Conservation (phyloP, 2,888 invertebrate species). For the Diarsia rubi region DNA sequence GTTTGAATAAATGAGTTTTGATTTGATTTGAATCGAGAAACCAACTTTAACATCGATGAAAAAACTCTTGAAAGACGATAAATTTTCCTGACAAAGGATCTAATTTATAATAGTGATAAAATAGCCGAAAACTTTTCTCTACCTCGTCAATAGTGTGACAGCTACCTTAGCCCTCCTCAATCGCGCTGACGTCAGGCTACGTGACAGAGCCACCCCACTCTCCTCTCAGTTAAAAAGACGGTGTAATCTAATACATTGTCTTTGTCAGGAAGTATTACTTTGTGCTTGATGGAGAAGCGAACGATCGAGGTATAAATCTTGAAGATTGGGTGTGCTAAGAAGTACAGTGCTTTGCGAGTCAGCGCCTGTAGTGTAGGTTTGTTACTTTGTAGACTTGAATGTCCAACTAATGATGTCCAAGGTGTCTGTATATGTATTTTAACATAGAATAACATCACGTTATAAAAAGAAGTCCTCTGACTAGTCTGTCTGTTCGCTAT, state of each 20-base stretch:
- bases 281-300: neutral
- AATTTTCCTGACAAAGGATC: no score
- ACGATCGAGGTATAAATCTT: neutral
- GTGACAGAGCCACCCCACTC: constrained; percentile 23
- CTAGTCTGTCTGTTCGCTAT: no score
- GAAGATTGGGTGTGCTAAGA: neutral
- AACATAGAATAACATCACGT: no score
- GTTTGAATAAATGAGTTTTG: no score
- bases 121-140: neutral
- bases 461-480: no score
- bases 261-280: constrained; percentile 16
- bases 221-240: constrained; percentile 25
- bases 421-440: neutral
- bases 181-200: constrained; percentile 39
- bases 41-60: no score
- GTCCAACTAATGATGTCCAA: neutral
- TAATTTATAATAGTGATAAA: neutral
- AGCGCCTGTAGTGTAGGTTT: neutral
- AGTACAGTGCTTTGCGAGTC: neutral
- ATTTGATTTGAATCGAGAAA: no score
- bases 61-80: no score
- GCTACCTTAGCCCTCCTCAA: constrained; percentile 8
- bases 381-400: neutral
- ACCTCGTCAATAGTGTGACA: neutral
- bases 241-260: constrained; percentile 19